Evolutionary conservation across 2,113 vertebrate genomes (phyloP).

Genomic region (Copsychus sechellarum): DNA sequence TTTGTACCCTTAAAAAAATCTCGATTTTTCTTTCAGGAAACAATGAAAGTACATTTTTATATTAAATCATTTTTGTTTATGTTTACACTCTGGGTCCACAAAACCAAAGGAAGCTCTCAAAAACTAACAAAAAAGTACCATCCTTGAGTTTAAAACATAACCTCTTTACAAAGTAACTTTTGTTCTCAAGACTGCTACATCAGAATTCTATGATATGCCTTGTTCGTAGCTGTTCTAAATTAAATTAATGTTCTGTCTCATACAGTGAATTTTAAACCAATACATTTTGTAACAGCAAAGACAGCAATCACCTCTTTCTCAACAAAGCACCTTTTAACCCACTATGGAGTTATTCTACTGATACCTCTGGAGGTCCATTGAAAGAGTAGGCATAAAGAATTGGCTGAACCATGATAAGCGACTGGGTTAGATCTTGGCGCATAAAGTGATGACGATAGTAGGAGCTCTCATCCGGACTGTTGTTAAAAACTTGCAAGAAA

Average conservation of each 20-base stretch:
- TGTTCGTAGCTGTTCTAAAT: not conserved
- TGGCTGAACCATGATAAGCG: slow-evolving; percentile 96
- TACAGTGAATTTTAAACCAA: not conserved
- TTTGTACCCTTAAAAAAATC: not conserved
- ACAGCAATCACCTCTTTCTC: not conserved
- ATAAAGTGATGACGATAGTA: slow-evolving; percentile 97
- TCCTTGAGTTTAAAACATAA: not conserved
- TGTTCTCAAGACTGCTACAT: not conserved
- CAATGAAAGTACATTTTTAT: not conserved
- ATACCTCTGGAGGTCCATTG: slow-evolving; percentile 94
- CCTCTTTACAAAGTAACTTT: not conserved
- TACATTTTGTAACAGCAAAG: not conserved
- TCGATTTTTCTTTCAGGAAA: not conserved
- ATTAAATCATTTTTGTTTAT: not conserved
- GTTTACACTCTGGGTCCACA: not conserved
- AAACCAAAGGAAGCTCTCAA: not conserved
- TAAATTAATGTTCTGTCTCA: not conserved
- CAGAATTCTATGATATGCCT: not conserved
- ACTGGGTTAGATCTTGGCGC: slow-evolving; percentile 95
- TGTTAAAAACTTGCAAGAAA: slow-evolving; percentile 98
- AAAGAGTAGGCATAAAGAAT: slow-evolving; percentile 97
- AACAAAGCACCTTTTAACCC: not conserved
- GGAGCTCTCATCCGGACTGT: slow-evolving; percentile 96
- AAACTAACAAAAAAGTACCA: not conserved
- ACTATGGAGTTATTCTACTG: not conserved